These are phyloP conservation scores for Muntiacus muntjak DNA, from an alignment of 2,113 vertebrate genomes.

Conservation along the genomic window DNA sequence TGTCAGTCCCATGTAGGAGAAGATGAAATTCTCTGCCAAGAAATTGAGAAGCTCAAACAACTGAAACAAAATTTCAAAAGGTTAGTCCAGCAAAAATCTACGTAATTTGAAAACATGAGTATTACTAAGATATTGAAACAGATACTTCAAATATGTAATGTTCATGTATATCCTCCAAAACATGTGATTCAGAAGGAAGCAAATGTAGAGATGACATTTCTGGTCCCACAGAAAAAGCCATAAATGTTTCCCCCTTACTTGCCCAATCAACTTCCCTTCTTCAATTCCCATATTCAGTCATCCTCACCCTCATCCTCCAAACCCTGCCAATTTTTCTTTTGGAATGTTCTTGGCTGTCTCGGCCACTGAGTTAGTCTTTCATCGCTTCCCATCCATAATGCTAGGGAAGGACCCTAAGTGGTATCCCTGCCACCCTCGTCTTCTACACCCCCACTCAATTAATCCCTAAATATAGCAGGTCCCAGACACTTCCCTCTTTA, in stretches of 20 bases:
- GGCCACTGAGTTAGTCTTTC: not conserved
- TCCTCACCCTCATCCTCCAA: not conserved
- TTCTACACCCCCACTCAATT: not conserved
- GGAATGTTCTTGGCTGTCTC: not conserved
- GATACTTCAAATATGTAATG: not conserved
- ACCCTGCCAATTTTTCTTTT: not conserved
- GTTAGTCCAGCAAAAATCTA: conserved; percentile 39
- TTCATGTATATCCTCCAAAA: not conserved
- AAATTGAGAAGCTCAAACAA: conserved; percentile 98
- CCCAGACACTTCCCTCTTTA: not conserved
- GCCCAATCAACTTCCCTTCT: not conserved
- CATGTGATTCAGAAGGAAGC: not conserved
- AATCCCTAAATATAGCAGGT: not conserved
- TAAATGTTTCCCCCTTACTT: not conserved
- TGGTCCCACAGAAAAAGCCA: not conserved
- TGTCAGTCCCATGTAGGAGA: conserved; percentile 98
- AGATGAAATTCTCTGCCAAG: conserved; percentile 99
- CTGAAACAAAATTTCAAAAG: conserved; percentile 80
- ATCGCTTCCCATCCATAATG: not conserved
- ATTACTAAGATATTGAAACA: conserved; percentile 23
- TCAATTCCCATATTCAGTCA: not conserved
- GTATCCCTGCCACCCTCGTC: not conserved
- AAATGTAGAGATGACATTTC: not conserved
- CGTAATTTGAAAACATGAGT: not conserved
- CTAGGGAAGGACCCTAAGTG: not conserved